These are phyloP conservation scores for Microcebus lehilahytsara DNA, from an alignment of 2,113 vertebrate genomes.

Conservation along the genomic window DNA sequence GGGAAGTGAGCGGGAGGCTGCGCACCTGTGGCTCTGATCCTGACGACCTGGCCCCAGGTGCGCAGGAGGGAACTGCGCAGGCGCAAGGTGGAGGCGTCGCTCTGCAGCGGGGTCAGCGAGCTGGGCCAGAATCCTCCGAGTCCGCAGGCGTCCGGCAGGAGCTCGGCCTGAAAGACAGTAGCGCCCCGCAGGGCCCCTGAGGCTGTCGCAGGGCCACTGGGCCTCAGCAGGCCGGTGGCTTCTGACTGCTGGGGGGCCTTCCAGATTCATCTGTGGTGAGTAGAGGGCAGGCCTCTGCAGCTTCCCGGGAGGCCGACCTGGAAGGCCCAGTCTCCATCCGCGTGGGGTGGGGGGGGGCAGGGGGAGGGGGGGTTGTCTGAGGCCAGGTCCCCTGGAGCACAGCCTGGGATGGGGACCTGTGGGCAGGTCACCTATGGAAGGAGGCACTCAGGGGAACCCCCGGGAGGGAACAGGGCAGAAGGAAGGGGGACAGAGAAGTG, in stretches of 20 bases:
- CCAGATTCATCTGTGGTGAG: not conserved
- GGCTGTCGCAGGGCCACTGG: not conserved
- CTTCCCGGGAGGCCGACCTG: not conserved
- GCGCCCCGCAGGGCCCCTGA: not conserved
- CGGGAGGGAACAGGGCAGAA: not conserved
- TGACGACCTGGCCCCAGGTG: conserved; percentile 68
- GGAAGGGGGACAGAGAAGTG: not conserved
- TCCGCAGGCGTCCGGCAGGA: conserved; percentile 76
- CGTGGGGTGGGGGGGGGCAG: too few relatives aligned
- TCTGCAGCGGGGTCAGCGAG: conserved; percentile 78
- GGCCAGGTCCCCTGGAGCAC: not conserved
- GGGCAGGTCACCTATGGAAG: not conserved
- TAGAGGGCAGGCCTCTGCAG: not conserved
- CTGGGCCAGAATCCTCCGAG: conserved; percentile 77
- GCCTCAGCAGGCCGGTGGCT: not conserved
- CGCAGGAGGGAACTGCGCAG: conserved; percentile 80
- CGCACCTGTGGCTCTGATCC: conserved; percentile 82
- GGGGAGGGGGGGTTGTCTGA: not conserved
- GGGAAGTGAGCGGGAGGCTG: not conserved
- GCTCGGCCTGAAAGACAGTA: conserved; percentile 66
- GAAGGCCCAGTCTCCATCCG: not conserved
- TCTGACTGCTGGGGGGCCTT: not conserved
- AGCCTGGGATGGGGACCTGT: accelerated
- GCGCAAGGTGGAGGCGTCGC: conserved; percentile 54
- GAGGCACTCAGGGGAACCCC: not conserved